Conservation (phyloP, 2,797 vertebrate species). For the Onychomys leucogaster region DNA sequence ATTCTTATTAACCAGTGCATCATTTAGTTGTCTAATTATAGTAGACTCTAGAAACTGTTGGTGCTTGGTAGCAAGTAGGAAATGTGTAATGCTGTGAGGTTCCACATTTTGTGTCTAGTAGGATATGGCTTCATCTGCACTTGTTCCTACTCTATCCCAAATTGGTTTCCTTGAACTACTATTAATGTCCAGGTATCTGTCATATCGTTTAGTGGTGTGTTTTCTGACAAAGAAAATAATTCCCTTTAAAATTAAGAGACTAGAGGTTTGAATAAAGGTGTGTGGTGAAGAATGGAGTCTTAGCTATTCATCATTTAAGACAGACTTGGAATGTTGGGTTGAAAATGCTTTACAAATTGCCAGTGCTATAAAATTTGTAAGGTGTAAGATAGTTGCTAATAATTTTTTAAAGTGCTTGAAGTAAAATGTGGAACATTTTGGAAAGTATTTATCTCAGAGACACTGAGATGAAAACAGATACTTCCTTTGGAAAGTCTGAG, state of each 20-base stretch:
- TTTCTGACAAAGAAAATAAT: slow-evolving; percentile 46
- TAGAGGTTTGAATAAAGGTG: slow-evolving; percentile 13
- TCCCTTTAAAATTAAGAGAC: slow-evolving; percentile 39
- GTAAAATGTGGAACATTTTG: background rate
- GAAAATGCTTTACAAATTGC: slow-evolving; percentile 64
- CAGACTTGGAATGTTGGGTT: slow-evolving; percentile 11
- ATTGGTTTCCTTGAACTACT: slow-evolving; percentile 28
- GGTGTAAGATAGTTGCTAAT: slow-evolving; percentile 36
- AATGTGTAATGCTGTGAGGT: background rate
- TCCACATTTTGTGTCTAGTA: background rate
- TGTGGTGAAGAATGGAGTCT: slow-evolving; percentile 29
- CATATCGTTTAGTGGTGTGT: background rate
- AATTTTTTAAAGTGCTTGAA: slow-evolving; percentile 56
- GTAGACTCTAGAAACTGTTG: background rate
- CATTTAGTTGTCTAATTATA: background rate
- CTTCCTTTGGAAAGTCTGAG: slow-evolving; percentile 59
- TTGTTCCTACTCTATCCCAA: background rate
- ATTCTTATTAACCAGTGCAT: background rate
- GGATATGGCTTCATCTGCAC: background rate
- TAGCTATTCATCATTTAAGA: slow-evolving; percentile 56
- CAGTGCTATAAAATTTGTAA: slow-evolving; percentile 44
- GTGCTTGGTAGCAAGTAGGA: background rate
- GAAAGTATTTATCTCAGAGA: slow-evolving; percentile 53
- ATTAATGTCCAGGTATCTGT: background rate
- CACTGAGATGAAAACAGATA: slow-evolving; percentile 32